Evolutionary conservation across 2,888 invertebrate genomes (phyloP).

Genomic region (Agriotes lineatus): DNA sequence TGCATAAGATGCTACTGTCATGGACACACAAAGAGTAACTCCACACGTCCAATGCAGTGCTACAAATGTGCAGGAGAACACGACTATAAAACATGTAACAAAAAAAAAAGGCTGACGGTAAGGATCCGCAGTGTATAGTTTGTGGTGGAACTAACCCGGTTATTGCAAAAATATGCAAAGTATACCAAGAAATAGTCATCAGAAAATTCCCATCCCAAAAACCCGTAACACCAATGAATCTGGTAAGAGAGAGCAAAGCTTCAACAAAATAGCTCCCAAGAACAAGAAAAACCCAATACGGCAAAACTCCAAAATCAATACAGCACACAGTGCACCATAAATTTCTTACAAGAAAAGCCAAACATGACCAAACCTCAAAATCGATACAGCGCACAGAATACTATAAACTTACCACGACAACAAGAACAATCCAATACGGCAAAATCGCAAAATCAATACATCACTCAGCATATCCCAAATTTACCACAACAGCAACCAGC

Average conservation of each 20-base stretch:
- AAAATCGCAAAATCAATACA: neutral
- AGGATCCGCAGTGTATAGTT: neutral
- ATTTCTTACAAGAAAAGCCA: neutral
- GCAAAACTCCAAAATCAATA: neutral
- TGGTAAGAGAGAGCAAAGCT: neutral
- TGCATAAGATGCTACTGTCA: constrained; percentile 14
- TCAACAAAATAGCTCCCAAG: neutral
- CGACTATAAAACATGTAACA: neutral
- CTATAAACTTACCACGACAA: constrained; percentile 5
- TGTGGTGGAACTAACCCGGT: neutral
- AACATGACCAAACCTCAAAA: neutral
- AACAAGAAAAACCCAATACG: neutral
- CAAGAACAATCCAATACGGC: neutral
- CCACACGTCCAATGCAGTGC: neutral
- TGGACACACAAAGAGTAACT: constrained; percentile 1
- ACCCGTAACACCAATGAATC: neutral
- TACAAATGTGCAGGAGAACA: neutral
- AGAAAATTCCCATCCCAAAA: neutral
- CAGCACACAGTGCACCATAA: neutral
- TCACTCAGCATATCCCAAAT: constrained; percentile 2
- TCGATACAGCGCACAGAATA: neutral
- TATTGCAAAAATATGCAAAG: neutral
- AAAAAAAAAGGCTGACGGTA: neutral
- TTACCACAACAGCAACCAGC: constrained; percentile 8
- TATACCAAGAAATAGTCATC: neutral